Base-by-base conservation (phyloP, 2,113 vertebrate genomes). In the Xenopus laevis region DNA sequence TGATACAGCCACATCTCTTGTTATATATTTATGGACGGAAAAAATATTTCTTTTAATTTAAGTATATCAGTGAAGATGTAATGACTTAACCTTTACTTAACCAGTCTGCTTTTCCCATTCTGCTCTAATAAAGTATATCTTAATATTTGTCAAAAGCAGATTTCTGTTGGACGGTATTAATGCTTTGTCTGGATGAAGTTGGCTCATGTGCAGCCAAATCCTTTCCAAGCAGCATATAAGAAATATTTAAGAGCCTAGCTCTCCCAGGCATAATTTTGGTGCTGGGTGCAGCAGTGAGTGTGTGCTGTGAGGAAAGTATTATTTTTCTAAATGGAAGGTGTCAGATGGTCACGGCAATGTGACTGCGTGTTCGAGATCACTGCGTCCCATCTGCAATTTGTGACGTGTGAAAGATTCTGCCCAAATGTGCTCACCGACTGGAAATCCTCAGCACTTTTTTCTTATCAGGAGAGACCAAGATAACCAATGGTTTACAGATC, bases 261-360 rank as follows among this genome's bases (percentile, higher is more conserved):
- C 93, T 95, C 93, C 89, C 88, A 95, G 93, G 92, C 94, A 94
- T 96, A 95, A 94, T 98, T 97, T 93, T 94, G 92, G 93, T 92
- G 90, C 94, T 93, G 93, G 94, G n/a, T 97, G 94, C 93, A 95
- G 94, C 94, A 95, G 94, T 92, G 95, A 98, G 90, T 90, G 93
- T 97, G 97, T 97, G 95, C 96, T 98, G 96, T 96, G 95, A 98
- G 96, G 95, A 97, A 98, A 98, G 97, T 98, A 98, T 99, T 98
- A 98, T 99, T 99, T 98, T 98, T 98, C 97, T 99, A 99, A 99
- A 99, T 99, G 95, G 95, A 99, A 99, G 96, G 96, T 99, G 97
- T 99, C 97, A 99, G 96, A 98, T 96, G 95, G 97, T 99, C 97
- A 99, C 95, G 91, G 95, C 95, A 96, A 95, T 97, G 95, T 97